Evolutionary conservation across 2,888 invertebrate species (phyloP), one percentile per base, ranked within the genome.

Genomic region (Aporophyla lueneburgensis): DNA sequence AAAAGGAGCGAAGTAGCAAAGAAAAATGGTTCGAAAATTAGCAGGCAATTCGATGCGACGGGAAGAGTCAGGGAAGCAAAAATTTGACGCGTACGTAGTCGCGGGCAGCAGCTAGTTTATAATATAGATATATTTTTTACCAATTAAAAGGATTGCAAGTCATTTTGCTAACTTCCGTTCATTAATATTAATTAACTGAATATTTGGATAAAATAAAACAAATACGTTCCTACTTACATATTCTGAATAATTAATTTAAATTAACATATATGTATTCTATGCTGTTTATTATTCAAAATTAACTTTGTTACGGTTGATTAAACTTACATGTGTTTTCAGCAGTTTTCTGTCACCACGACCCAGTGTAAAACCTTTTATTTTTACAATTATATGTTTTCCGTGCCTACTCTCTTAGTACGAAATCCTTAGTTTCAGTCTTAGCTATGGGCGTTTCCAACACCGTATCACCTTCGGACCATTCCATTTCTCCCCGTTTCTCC

Each of bases 181-280:
- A 40, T 69, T n/a, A 58, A 51, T 76, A 58, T 67, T 66, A 51
- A 68, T 54, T 40, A 49, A 54, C 27, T 40, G 21, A 56, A 58
- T 70, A 5, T 33, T 61, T 40, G 46, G n/a, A 19, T 54, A 33
- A n/a, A 72, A 54, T 33, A 49, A 67, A 78, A 75, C 5, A 33
- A 40, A 24, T 33, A 72, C 12, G 0, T 46, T 61, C 10, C 14
- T 14, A n/a, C 14, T 16, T 14, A 21, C 10, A n/a, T 21, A 33
- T 51, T 3, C 58, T 40, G 12, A 5, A 73, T 27, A 51, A 0
- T 40, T 75, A 21, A 43, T 14, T 53, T 9, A 16, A 40, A 3
- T 21, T 75, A n/a, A 27, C 49, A n/a, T 16, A 10, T 43, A 10
- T 10, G 12, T 46, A 12, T 43, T 49, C 12, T n/a, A 12, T 46